phyloP scores from a whole-genome alignment of 2,113 vertebrate genomes.

The Coracopsis vasa region DNA sequence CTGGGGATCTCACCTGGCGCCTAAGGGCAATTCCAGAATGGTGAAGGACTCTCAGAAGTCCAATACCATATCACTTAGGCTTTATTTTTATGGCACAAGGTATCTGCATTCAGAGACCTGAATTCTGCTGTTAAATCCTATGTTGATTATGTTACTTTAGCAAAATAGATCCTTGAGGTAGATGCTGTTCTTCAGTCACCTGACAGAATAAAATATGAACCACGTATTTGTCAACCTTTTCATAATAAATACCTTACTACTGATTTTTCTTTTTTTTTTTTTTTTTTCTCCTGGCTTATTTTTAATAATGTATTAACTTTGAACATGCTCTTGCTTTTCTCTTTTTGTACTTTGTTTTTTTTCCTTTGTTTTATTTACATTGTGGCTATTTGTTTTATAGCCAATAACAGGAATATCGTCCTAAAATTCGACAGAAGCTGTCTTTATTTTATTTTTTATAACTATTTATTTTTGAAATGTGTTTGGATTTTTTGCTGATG shows the following conservation, averaged over 20 bases:
- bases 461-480: neutral
- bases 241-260: neutral
- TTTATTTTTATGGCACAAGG: neutral
- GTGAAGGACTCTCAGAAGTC: neutral
- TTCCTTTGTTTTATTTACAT: neutral
- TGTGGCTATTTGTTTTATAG: neutral
- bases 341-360: neutral
- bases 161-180: neutral
- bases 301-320: neutral
- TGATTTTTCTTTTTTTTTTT: neutral
- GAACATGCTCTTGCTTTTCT: neutral
- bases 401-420: neutral
- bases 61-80: neutral
- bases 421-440: neutral
- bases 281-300: neutral
- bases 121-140: neutral
- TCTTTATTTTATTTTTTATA: neutral
- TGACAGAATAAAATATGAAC: neutral
- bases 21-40: neutral
- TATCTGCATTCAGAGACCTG: neutral
- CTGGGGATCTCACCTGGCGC: neutral
- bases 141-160: neutral
- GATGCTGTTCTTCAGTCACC: neutral
- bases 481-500: neutral
- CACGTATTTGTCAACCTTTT: neutral